Evolutionary conservation across 2,888 invertebrate species (phyloP), one percentile per base, ranked within the genome.

Genomic region (Cepaea hortensis): DNA sequence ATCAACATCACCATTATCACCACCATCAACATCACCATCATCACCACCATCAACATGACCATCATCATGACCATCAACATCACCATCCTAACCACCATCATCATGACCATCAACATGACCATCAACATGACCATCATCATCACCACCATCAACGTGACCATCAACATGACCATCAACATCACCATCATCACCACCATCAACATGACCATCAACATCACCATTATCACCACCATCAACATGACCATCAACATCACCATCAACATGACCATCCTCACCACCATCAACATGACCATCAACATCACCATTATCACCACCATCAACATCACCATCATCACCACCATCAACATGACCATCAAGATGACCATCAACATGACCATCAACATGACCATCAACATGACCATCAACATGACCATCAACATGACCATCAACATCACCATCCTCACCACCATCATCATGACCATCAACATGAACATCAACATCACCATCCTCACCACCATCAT

Each of bases 1-100:
- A 84, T 77, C 77, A 84, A 65, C 77, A 84, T 84, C 77, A 84
- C 65, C 77, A 77, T 77, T 77, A 84, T 65, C 50, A 77, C 77
- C 77, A 84, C 65, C 77, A 84, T 84, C 77, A 84, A 48, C 68
- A 84, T 84, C 77, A 84, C 20, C 77, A 84, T 84, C 68, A 48
- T 76, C 84, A 84, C 65, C 77, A 77, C 65, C 77, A 76, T 46
- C 62, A 48, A 35, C 48, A 68, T 81, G 3, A 65, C 11, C 46
- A 48, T 68, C 77, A 84, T 65, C 77, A 84, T 84, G 50, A 65
- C 65, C 77, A 84, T 77, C 68, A 84, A 65, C 77, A 84, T 84
- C 77, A 84, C 65, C 77, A 77, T 62, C 77, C 76, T 65, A 46
- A 77, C 77, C 77, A 84, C 48, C 77, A 84, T 84, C 77, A 65